These are phyloP conservation scores for Eurytoma californica DNA, from an alignment of 2,888 invertebrate genomes.

Conservation along the genomic window DNA sequence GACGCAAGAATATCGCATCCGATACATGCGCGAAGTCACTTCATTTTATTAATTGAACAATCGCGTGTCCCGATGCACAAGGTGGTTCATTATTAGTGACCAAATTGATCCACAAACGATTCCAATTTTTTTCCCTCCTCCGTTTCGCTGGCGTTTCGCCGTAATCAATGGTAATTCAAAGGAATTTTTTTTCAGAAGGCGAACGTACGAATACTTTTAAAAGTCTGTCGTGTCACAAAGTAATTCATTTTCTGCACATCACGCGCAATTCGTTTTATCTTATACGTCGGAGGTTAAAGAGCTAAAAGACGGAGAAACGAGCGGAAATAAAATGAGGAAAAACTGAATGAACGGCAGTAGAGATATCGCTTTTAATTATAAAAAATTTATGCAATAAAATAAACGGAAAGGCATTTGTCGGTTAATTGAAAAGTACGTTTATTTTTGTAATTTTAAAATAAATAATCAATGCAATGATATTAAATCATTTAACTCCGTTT, in stretches of 20 bases:
- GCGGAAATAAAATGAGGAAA: not conserved
- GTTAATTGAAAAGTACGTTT: no score
- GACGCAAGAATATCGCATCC: not conserved
- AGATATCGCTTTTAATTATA: no score
- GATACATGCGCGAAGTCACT: not conserved
- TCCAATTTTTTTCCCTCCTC: not conserved
- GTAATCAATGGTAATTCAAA: conserved; percentile 30
- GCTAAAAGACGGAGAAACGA: not conserved
- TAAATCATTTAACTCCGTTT: no score
- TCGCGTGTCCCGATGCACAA: conserved; percentile 25
- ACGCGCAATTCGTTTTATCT: conserved; percentile 30
- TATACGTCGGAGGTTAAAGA: not conserved
- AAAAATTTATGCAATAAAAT: no score
- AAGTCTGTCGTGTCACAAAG: conserved; percentile 24
- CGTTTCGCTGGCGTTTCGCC: not conserved
- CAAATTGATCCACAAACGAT: conserved; percentile 22
- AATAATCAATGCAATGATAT: no score
- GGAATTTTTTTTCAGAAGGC: not conserved
- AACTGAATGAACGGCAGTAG: no score
- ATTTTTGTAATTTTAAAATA: no score
- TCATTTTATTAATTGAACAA: conserved; percentile 43
- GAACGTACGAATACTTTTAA: not conserved
- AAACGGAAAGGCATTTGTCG: no score
- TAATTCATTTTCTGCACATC: conserved; percentile 38
- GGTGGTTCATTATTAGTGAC: conserved; percentile 13